A percentile compares a stretch with the other conserved stretches of the same genome.
phyloP scores from a whole-genome alignment of 2,113 vertebrate genomes.

The Siniperca knerii region DNA sequence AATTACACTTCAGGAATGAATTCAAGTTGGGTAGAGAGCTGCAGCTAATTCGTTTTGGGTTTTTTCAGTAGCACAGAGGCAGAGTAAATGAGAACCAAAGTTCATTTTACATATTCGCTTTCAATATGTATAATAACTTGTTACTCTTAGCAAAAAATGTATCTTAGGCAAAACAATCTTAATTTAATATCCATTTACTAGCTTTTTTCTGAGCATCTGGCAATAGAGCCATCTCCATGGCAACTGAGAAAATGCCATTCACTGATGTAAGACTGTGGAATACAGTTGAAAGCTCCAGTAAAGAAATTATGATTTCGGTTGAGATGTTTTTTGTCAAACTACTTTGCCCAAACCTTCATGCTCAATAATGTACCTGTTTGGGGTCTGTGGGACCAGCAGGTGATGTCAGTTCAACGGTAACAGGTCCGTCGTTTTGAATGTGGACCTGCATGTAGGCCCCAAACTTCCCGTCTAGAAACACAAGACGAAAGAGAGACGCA shows the following conservation, averaged over 20 bases:
- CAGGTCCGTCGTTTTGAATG: constrained; percentile 97
- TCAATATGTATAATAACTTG: neutral
- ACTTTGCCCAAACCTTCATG: neutral
- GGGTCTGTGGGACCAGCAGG: constrained; percentile 86
- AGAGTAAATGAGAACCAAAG: neutral
- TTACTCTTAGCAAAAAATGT: neutral
- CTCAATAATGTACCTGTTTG: constrained; percentile 87
- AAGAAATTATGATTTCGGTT: neutral
- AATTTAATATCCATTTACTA: neutral
- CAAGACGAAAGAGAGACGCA: constrained; percentile 15
- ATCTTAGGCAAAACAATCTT: neutral
- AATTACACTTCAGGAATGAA: neutral
- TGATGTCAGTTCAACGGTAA: constrained; percentile 93
- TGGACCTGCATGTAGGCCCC: constrained; percentile 95
- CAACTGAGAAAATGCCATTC: neutral
- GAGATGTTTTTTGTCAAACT: neutral
- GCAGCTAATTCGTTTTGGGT: neutral
- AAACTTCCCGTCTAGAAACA: constrained; percentile 91
- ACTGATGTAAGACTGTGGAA: neutral
- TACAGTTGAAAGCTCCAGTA: neutral
- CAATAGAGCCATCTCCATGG: neutral
- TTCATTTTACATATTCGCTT: neutral
- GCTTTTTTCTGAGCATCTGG: neutral
- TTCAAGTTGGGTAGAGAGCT: neutral
- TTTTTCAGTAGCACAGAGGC: neutral